phyloP scores from a whole-genome alignment of 2,113 vertebrate species.

The Serinus canaria region DNA sequence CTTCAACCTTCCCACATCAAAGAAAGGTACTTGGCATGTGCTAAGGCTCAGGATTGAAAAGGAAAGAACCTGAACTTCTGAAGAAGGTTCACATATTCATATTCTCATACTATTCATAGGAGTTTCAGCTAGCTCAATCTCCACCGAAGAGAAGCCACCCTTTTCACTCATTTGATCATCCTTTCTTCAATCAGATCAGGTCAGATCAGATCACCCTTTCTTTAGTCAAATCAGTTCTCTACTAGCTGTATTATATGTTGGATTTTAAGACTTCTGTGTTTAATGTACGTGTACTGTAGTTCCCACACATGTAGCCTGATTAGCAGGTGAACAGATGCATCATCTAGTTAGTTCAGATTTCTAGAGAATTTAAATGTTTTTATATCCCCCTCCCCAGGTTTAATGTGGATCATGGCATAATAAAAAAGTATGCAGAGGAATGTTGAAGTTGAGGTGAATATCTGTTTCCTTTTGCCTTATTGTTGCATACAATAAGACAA shows the following conservation, averaged over 20 bases:
- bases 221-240: background rate
- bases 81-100: background rate
- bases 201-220: background rate
- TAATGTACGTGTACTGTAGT: background rate
- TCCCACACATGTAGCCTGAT: background rate
- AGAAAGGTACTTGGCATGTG: background rate
- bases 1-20: background rate
- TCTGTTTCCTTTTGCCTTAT: background rate
- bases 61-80: background rate
- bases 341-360: background rate
- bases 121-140: background rate
- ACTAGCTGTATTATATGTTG: background rate
- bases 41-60: background rate
- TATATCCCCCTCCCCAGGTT: background rate
- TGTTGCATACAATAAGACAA: background rate
- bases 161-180: background rate
- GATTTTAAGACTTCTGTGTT: background rate
- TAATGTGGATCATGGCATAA: background rate
- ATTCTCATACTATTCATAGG: background rate
- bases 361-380: background rate
- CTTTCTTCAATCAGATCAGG: background rate
- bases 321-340: background rate
- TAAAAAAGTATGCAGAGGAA: background rate
- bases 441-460: background rate
- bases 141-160: background rate